Conservation (phyloP, 2,888 invertebrate species). For the Hermodice carunculata region DNA sequence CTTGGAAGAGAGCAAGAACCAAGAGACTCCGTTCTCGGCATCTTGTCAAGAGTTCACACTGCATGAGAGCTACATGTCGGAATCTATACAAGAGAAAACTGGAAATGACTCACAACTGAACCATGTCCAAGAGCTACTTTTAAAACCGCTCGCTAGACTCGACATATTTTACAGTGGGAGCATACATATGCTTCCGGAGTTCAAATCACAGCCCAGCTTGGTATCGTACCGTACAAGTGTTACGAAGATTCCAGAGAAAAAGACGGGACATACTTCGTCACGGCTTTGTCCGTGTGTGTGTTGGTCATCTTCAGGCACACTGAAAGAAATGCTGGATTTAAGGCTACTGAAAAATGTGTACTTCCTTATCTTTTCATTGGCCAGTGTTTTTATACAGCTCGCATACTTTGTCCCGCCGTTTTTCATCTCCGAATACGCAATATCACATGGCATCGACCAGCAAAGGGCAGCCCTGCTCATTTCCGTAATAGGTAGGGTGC, state of each 20-base stretch:
- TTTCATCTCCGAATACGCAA: slow-evolving; percentile 82
- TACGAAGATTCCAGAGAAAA: slow-evolving; percentile 50
- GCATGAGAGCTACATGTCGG: too few relatives aligned
- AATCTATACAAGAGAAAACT: too few relatives aligned
- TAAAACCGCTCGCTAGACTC: slow-evolving; percentile 4
- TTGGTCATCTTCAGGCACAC: slow-evolving; percentile 67
- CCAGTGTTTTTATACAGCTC: slow-evolving; percentile 94
- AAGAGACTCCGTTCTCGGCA: too few relatives aligned
- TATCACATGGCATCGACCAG: slow-evolving; percentile 55
- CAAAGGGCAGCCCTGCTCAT: slow-evolving; percentile 78
- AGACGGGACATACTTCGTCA: slow-evolving; percentile 20
- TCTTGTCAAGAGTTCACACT: too few relatives aligned
- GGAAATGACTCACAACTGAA: too few relatives aligned
- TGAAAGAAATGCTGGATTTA: slow-evolving; percentile 81
- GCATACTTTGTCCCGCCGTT: slow-evolving; percentile 92
- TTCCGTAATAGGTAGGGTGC: slow-evolving; percentile 87
- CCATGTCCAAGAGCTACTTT: too few relatives aligned
- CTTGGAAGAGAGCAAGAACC: too few relatives aligned
- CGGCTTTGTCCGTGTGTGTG: slow-evolving; percentile 35
- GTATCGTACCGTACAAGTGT: slow-evolving; percentile 58
- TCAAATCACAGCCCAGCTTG: background rate
- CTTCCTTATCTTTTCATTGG: slow-evolving; percentile 87
- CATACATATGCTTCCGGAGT: background rate
- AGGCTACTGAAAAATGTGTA: slow-evolving; percentile 86
- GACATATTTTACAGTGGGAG: slow-evolving; percentile 15